Percentiles rank a stretch among this genome's conserved stretches.
Evolutionary conservation across 2,797 vertebrate species (phyloP).

Genomic region (Sebastes matsubarae): DNA sequence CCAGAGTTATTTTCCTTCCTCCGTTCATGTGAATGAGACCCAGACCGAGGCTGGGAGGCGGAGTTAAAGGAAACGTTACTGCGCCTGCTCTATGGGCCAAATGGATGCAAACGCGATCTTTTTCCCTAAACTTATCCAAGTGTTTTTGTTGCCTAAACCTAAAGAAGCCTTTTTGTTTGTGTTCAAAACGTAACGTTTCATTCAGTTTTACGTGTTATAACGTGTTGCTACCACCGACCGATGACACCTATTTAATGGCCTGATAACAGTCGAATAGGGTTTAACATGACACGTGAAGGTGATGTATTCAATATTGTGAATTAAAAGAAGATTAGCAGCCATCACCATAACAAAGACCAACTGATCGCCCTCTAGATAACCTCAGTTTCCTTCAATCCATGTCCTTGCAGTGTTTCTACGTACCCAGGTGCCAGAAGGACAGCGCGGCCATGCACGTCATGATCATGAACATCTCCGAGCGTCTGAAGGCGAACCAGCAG

Average conservation of each 20-base stretch:
- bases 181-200: neutral
- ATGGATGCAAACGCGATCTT: too few species aligned
- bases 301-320: neutral
- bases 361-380: slow-evolving; percentile 17
- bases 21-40: too few species aligned
- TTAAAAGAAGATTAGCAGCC: neutral
- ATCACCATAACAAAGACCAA: neutral
- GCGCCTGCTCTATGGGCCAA: too few species aligned
- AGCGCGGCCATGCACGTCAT: slow-evolving; percentile 84
- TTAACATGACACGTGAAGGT: neutral
- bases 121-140: too few species aligned
- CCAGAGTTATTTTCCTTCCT: too few species aligned
- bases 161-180: neutral
- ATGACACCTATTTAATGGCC: neutral
- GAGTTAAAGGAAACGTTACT: too few species aligned
- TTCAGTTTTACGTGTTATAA: neutral
- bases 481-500: slow-evolving; percentile 87
- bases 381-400: slow-evolving; percentile 16
- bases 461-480: slow-evolving; percentile 90
- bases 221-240: neutral
- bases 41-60: too few species aligned
- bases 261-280: neutral
- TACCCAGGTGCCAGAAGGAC: slow-evolving; percentile 93
- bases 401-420: slow-evolving; percentile 89
- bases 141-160: too few species aligned